Evolutionary conservation across 2,888 invertebrate genomes (phyloP).

Genomic region (Horisme vitalbata): DNA sequence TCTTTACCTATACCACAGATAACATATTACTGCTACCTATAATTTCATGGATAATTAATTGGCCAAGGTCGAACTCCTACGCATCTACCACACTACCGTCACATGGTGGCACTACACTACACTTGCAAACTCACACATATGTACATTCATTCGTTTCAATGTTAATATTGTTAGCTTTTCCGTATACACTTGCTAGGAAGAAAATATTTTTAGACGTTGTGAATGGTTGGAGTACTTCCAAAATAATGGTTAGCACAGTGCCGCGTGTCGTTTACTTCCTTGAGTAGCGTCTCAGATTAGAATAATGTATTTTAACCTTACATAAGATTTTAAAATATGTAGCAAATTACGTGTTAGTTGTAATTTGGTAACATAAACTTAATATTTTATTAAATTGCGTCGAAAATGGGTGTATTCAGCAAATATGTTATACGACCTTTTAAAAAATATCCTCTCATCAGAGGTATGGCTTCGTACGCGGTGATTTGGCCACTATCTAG

Average conservation of each 20-base stretch:
- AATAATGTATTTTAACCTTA: conserved; percentile 34
- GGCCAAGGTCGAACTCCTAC: conserved; percentile 21
- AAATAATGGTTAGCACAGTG: conserved; percentile 32
- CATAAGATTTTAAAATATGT: conserved; percentile 39
- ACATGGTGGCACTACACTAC: neutral
- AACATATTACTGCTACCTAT: no score
- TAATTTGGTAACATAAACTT: neutral
- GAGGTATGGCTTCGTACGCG: conserved; percentile 88
- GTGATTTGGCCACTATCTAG: conserved; percentile 89
- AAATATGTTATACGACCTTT: conserved; percentile 52
- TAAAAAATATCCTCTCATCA: conserved; percentile 68
- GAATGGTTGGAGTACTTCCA: conserved; percentile 45
- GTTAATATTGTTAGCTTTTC: conserved; percentile 1
- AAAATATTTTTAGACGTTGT: neutral
- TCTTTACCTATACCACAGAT: no score
- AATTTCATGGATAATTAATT: no score
- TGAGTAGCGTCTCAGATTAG: conserved; percentile 21
- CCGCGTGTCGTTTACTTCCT: conserved; percentile 34
- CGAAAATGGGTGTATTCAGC: conserved; percentile 58
- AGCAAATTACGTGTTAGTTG: neutral
- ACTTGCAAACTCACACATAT: neutral
- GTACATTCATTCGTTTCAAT: conserved; percentile 3
- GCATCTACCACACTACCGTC: neutral
- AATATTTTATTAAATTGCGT: neutral
- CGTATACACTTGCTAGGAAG: no score